These are phyloP conservation scores for Acropternis orthonyx DNA, from an alignment of 2,797 vertebrate species.

Conservation along the genomic window DNA sequence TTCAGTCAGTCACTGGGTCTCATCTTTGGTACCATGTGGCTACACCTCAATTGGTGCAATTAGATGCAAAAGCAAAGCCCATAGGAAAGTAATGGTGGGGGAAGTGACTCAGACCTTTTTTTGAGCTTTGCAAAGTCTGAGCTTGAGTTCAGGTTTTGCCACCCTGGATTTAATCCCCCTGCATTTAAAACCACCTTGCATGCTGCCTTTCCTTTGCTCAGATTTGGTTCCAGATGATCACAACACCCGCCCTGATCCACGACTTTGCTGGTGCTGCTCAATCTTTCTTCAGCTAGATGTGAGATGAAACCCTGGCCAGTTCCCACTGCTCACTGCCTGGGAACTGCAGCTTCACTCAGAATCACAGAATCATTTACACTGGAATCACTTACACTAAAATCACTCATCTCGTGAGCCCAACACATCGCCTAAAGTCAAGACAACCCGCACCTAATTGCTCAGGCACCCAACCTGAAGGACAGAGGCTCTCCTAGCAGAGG, in stretches of 20 bases:
- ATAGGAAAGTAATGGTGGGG: not conserved
- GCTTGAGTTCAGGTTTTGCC: not conserved
- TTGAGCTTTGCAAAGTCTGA: not conserved
- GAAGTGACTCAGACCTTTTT: not conserved
- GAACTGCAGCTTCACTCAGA: not conserved
- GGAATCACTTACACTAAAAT: not conserved
- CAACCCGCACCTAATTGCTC: not conserved
- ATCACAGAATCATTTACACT: not conserved
- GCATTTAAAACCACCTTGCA: not conserved
- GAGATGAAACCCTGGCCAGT: not conserved
- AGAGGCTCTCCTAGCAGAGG: not conserved
- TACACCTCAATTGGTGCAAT: not conserved
- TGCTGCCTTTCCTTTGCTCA: not conserved
- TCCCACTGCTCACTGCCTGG: not conserved
- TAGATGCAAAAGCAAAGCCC: not conserved
- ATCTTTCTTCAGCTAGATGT: not conserved
- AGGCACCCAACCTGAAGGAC: not conserved
- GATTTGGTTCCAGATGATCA: not conserved
- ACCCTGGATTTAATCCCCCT: not conserved
- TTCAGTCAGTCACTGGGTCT: not conserved
- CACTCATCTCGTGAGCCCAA: not conserved
- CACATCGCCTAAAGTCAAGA: not conserved
- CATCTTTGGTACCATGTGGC: not conserved
- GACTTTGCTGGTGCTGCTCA: not conserved
- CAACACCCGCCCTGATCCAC: not conserved